Base-by-base conservation (phyloP, 35 echinoderm and acorn worm species). In the Heliocidaris erythrogramma region DNA sequence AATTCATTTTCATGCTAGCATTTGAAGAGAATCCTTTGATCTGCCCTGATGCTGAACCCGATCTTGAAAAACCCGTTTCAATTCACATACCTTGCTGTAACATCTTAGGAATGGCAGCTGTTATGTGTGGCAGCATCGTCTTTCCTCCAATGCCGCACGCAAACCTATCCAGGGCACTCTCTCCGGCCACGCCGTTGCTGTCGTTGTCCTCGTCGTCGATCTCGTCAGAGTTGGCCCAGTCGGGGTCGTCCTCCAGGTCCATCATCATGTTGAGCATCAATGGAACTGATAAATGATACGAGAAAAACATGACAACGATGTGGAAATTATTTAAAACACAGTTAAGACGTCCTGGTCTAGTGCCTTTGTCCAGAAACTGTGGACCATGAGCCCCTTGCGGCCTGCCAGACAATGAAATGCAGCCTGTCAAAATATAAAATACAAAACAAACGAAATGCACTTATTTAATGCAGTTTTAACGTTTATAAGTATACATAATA, bases 101-200 rank as follows among this genome's bases (percentile, higher is more conserved):
- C 93, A 97, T 96, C 30, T 94, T 92, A 17, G 98, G 98, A 18
- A 99, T 96, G 47, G 93, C 90, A 31, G 92, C 92, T 6, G 95
- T 97, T 85, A 99, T 97, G 49, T 99, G 94, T 35, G 98, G 98
- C 10, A 99, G 53, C 92, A 99, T 97, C 16, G 97, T 97, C 93
- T 97, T 97, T 21, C 98, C 98, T 60, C 98, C 98, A 21, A 99
- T 97, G n/a, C 98, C 98, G 35, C 97, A 97, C 5, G 98, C 98
- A 92, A 99, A 99, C 91, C 98, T 93, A 61, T 99, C 98, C 59
- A 99, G 98, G 95, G 98, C 98, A 91, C 98, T 99, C 88, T 99
- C 98, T 88, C 98, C 98, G 27, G 98, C 97, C 52, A 99, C 97
- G 27, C 97, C 96, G 29, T 99, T 99, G 42, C 94, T 97, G 94